Evolutionary conservation across 1,140 invertebrate species (phyloP), one percentile per base, ranked within the genome.

Genomic region (Eufriesea mexicana): DNA sequence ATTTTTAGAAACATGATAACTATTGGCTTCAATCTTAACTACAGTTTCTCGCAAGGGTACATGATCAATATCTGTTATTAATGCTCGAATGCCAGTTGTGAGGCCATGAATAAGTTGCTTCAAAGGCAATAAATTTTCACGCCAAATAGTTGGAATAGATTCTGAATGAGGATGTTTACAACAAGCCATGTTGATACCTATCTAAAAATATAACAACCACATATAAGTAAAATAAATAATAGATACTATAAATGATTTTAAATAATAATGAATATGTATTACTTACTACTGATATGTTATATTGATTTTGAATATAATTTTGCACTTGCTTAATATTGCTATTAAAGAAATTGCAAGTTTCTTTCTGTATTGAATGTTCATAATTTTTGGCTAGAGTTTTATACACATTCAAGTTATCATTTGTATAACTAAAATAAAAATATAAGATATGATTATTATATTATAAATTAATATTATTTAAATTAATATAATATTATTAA

Each of bases 81-180:
- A 95, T 1, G 97, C 97, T 61, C 96, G 95, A 2, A 98, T 94
- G 75, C 98, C 98, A 94, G 92, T 90, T 55, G 91, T 83, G 47
- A 94, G 77, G 35, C 92, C 91, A 18, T 92, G 89, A 93, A 95
- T 83, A 95, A 97, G 92, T 93, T 96, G 88, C 93, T 97, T 96
- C 1, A 98, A 92, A 5, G 97, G 96, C 25, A 94, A 90, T 62
- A 98, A 93, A 91, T 97, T 97, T 59, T 96, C 95, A 77, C 96
- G 95, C 97, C 97, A 98, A 9, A 98, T 95, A 62, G 93, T 95
- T 0, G 96, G 96, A 47, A 98, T 95, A 16, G 96, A 94, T 8
- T 93, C 92, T 20, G 96, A 94, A 2, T 90, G 79, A 0, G 98
- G 97, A 95, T 97, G 97, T 85, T 97, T 97, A 90, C 98, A 98